A percentile compares a stretch with the other conserved stretches of the same genome.
phyloP scores from a whole-genome alignment of 1,140 invertebrate genomes.

The Yoshiicerus persimilis region DNA sequence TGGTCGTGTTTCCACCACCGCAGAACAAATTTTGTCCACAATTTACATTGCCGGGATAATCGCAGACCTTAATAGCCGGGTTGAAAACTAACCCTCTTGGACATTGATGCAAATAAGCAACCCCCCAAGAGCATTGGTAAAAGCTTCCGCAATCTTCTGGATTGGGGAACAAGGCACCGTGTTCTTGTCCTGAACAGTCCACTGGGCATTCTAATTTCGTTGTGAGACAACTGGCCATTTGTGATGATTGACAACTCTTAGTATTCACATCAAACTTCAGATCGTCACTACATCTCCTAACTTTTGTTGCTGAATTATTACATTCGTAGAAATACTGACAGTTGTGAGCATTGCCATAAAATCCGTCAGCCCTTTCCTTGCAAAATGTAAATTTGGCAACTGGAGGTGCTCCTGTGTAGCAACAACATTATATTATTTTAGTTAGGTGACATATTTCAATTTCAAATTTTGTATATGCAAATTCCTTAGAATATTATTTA shows the following conservation, averaged over 20 bases:
- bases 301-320: background rate
- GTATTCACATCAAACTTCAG: background rate
- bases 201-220: background rate
- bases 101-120: background rate
- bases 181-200: background rate
- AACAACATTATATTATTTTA: background rate
- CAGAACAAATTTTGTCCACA: background rate
- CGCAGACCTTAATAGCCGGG: background rate
- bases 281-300: background rate
- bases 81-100: background rate
- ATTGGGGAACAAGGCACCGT: background rate
- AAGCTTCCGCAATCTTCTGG: constrained; percentile 1
- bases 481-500: no score
- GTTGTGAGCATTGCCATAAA: background rate
- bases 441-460: no score
- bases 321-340: background rate
- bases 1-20: background rate
- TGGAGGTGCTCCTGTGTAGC: background rate
- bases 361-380: background rate
- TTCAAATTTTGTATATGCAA: no score
- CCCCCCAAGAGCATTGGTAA: background rate
- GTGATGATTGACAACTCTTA: background rate
- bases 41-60: background rate
- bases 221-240: background rate
- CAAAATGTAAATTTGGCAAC: background rate